Evolutionary conservation across 2,113 vertebrate genomes (phyloP), one percentile per base, ranked within the genome.

Genomic region (Zapus hudsonius): DNA sequence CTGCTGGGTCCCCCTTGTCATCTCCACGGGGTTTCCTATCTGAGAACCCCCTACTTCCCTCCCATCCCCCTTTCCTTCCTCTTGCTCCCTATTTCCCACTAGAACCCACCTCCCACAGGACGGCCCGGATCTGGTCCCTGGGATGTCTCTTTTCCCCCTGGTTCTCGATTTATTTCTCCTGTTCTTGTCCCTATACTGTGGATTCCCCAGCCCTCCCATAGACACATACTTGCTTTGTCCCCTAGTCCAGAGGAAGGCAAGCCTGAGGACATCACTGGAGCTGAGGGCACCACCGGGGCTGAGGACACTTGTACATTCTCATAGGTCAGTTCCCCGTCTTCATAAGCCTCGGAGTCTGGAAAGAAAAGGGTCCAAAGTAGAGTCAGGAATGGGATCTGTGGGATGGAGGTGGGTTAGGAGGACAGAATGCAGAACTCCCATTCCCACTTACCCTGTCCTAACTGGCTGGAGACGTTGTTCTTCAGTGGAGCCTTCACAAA

Each of bases 281-380:
- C 67, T 0, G 6, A 44, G 17, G 81, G 63, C 0, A 36, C 89
- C 9, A 31, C 94, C 5, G 91, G 81, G 59, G 11, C 38, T n/a
- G 93, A 1, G 59, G 93, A 17, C 89, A 96, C 94, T 42, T 96
- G 95, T 0, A 96, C 88, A 22, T 97, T 97, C 90, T 97, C 96
- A 3, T 97, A 97, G 80, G 97, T 97, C 72, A 97, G 93, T 7
- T 97, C 96, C 1, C 82, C 97, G 1, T 96, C 96, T 1, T 96
- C 95, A 0, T 93, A 91, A 44, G 75, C 63, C 33, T 91, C 96
- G 27, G 76, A 12, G 25, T 93, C 94, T 96, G 80, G n/a, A 73
- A 59, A 90, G 40, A 52, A 84, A 31, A 72, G 57, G 20, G 22
- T 40, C 66, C 40, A 27, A 55, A 59, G 55, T 42, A 74, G 40